A percentile compares a stretch with the other conserved stretches of the same genome.
Conservation (phyloP, 2,797 vertebrate genomes). For the Hydrophis major region DNA sequence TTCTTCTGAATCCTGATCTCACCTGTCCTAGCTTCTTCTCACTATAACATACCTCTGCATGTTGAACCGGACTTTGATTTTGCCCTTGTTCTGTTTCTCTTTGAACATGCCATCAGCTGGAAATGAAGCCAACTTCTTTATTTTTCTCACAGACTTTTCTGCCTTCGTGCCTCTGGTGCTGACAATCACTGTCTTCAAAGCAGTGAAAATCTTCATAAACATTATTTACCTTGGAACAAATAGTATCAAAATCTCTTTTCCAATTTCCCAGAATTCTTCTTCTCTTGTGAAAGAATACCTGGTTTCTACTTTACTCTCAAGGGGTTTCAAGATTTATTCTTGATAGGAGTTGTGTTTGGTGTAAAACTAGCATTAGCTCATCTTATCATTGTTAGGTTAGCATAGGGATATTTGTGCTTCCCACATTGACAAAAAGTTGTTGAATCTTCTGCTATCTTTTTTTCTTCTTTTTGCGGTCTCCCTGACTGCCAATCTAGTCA, state of each 20-base stretch:
- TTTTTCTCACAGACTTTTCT: background rate
- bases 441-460: background rate
- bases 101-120: background rate
- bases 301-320: background rate
- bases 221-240: background rate
- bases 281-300: background rate
- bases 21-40: too few species aligned
- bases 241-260: background rate
- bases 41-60: too few species aligned
- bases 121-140: background rate
- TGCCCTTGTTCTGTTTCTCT: background rate
- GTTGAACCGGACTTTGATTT: background rate
- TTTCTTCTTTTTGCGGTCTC: background rate
- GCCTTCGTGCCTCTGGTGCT: background rate
- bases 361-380: background rate
- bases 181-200: too few species aligned
- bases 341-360: background rate
- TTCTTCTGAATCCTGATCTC: too few species aligned
- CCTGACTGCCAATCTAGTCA: background rate
- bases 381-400: background rate
- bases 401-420: background rate
- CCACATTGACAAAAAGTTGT: background rate
- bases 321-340: background rate
- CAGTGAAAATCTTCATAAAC: background rate
- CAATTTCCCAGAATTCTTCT: background rate